Base-by-base conservation (phyloP, 2,113 vertebrate species). In the Fregata magnificens region DNA sequence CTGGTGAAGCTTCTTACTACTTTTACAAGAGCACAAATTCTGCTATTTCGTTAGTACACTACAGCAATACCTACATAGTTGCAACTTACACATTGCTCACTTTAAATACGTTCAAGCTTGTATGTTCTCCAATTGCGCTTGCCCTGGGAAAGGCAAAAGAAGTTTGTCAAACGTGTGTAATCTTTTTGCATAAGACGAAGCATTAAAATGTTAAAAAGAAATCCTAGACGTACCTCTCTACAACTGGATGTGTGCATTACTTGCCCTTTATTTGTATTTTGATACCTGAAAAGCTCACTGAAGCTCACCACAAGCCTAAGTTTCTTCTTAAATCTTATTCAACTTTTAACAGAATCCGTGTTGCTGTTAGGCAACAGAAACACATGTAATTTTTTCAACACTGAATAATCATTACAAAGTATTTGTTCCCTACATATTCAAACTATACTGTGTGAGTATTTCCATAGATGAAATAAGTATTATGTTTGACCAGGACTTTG, bases 151-250 rank as follows among this genome's bases (percentile, higher is more conserved):
- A 87, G 4, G 10, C 7, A 85, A 82, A 67, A 53, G 1, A 72
- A 45, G 3, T 55, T 34, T 86, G 24, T 6, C n/a, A 84, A 66
- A 71, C 5, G 12, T 0, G 0, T 42, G 24, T 15, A 29, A 66
- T 38, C 3, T 38, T 59, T 74, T 71, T 53, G 11, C 26, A 34
- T 24, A 42, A 31, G 28, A 49, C 9, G 62, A 82, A 82, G 15
- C 29, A 63, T 55, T 59, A 44, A 86, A 62, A 70, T 28, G 1
- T 32, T 70, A 22, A 44, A 90, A 69, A 82, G 20, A 77, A 80
- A 56, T 13, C 15, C 12, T 22, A 47, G 8, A 34, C 11, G 25
- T 6, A 38, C 12, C 18, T 49, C 16, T 61, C 11, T 70, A 42
- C 31, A 42, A 29, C 10, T 18, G 19, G 3, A 49, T 63, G 11